Evolutionary conservation across 2,113 vertebrate genomes (phyloP), one percentile per base, ranked within the genome.

Genomic region (Ciconia stormi): DNA sequence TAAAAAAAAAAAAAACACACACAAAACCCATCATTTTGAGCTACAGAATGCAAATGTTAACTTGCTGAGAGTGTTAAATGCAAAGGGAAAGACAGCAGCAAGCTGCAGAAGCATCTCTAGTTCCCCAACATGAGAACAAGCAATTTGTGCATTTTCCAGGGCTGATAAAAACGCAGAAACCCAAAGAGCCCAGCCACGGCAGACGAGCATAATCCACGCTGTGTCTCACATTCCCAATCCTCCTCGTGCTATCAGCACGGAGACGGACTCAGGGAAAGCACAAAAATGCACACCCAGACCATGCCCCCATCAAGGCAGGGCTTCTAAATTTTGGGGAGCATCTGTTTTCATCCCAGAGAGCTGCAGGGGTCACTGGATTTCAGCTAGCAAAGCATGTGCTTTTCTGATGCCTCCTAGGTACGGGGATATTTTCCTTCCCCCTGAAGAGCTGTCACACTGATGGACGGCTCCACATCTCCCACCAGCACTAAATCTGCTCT

Each of bases 231-330:
- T 3, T 50, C n/a, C 30, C 16, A 8, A 16, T 8, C 36, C 38
- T 46, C 27, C 71, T 79, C 0, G 0, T 5, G 22, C 29, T 21
- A 29, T 42, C 21, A 20, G 38, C 7, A 0, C 1, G 0, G 56
- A 67, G 55, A 44, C 0, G 0, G n/a, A 29, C 7, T 11, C 73
- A 65, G 40, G 40, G 42, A 26, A 82, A 78, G 23, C 15, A 70
- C n/a, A 42, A 2, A 58, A 52, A 40, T 2, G 18, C 26, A 44
- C 11, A 56, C 7, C 6, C 22, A 38, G 16, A 30, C 34, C 17
- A 11, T 5, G 25, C 9, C 11, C 38, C n/a, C 8, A 13, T 19
- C 16, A 32, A 27, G 8, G 30, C 16, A 27, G 6, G 25, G 49
- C 62, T 73, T 40, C 44, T 26, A n/a, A 38, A 53, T 61, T 42